A percentile compares a stretch with the other conserved stretches of the same genome.
Evolutionary conservation across 2,888 invertebrate genomes (phyloP).

Genomic region (Campoplex capitator): DNA sequence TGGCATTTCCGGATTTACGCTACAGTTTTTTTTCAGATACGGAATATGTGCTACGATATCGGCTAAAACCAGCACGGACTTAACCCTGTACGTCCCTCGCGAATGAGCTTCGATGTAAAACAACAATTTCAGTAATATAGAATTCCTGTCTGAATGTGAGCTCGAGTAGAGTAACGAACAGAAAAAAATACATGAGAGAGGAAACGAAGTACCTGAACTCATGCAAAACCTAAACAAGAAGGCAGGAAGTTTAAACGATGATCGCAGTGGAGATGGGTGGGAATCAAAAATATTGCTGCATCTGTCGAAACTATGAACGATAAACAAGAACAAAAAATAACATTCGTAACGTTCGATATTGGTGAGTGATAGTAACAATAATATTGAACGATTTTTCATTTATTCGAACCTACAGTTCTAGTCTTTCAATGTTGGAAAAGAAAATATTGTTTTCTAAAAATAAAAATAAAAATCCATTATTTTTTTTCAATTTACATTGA

Average conservation of each 20-base stretch:
- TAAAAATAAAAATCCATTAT: constrained; percentile 32
- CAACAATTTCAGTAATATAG: background rate
- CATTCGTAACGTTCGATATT: constrained; percentile 4
- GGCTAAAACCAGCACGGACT: constrained; percentile 9
- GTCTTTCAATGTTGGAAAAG: constrained; percentile 8
- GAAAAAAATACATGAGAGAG: constrained; percentile 62
- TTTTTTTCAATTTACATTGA: constrained; percentile 63
- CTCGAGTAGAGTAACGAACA: constrained; percentile 4
- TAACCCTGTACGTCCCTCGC: background rate
- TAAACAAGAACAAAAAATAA: constrained; percentile 18
- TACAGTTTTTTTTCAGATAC: constrained; percentile 14
- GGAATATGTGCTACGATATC: constrained; percentile 13
- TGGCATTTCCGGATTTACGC: constrained; percentile 47
- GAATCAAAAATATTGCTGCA: constrained; percentile 44
- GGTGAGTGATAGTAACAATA: background rate
- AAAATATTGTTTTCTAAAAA: background rate
- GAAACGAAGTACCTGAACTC: constrained; percentile 50
- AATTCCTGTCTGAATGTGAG: background rate
- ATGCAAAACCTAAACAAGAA: background rate
- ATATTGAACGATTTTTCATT: background rate
- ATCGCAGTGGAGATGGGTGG: constrained; percentile 37
- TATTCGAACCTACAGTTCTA: background rate
- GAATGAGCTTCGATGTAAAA: background rate
- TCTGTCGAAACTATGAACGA: constrained; percentile 33
- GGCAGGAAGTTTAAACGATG: constrained; percentile 2